Conservation (phyloP, 2,888 invertebrate genomes). For the Odontomyia ornata region DNA sequence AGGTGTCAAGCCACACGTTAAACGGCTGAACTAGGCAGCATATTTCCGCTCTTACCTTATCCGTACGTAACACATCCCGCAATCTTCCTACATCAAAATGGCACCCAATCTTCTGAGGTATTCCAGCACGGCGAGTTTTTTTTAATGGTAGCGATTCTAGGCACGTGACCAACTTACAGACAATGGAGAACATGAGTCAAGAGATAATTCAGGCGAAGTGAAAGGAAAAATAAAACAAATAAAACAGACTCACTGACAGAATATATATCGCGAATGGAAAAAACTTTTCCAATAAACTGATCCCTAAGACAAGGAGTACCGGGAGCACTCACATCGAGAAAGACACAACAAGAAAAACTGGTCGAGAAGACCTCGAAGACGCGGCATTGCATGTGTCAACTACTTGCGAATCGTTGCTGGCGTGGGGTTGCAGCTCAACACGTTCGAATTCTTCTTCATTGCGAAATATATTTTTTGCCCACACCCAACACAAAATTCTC, state of each 20-base stretch:
- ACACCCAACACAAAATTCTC: background rate
- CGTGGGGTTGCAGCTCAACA: slow-evolving; percentile 44
- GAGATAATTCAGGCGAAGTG: background rate
- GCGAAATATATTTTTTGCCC: background rate
- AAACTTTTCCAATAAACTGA: slow-evolving; percentile 49
- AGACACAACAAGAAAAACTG: slow-evolving; percentile 13
- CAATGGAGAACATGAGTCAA: slow-evolving; percentile 34
- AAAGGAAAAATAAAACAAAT: slow-evolving; percentile 48
- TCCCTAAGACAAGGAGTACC: background rate
- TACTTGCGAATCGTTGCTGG: background rate
- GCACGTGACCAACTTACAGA: slow-evolving; percentile 40
- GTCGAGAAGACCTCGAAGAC: background rate
- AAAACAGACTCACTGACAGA: slow-evolving; percentile 29
- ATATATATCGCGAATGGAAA: slow-evolving; percentile 25
- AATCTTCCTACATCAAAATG: background rate
- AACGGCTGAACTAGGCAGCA: too few relatives aligned
- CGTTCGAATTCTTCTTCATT: slow-evolving; percentile 21
- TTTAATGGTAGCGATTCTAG: slow-evolving; percentile 19
- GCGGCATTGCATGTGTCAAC: slow-evolving; percentile 27
- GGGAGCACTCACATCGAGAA: background rate
- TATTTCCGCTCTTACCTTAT: too few relatives aligned
- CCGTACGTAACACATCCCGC: too few relatives aligned
- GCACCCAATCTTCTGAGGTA: background rate
- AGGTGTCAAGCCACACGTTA: too few relatives aligned
- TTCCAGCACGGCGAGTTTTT: slow-evolving; percentile 2